Conservation (phyloP, 2,113 vertebrate species). For the Microcebus murinus region DNA sequence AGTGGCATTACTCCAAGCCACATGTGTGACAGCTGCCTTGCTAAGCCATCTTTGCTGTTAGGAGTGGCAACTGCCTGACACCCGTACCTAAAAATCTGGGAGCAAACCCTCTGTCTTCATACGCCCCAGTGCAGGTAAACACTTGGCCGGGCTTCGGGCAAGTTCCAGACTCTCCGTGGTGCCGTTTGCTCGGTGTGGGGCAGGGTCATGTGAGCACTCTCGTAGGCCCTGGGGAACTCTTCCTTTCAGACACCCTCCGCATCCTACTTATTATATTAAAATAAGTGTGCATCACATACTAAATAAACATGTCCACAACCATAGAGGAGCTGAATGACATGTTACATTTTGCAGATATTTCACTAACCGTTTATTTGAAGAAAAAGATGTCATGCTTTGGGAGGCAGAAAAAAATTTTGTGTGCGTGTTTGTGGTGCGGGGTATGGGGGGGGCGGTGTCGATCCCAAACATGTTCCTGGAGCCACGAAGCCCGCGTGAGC, state of each 20-base stretch:
- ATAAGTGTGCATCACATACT: not conserved
- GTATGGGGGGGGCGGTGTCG: too few species aligned
- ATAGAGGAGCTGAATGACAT: not conserved
- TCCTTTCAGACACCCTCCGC: rapidly evolving
- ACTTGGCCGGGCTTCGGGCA: not conserved
- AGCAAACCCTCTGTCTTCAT: not conserved
- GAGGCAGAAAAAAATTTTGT: not conserved
- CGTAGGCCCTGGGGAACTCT: not conserved
- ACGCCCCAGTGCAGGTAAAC: not conserved
- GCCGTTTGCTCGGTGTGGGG: not conserved
- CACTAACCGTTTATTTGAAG: not conserved
- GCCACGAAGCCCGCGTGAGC: too few species aligned
- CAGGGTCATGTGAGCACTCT: rapidly evolving
- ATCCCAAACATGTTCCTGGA: not conserved
- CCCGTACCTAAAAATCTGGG: not conserved
- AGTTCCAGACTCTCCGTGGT: not conserved
- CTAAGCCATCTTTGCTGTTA: not conserved
- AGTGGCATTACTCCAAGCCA: not conserved
- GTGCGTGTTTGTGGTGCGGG: too few species aligned
- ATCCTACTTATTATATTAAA: not conserved
- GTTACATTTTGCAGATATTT: not conserved
- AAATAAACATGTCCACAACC: not conserved
- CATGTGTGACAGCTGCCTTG: not conserved
- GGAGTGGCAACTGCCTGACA: not conserved
- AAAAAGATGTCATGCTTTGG: not conserved